A percentile compares a stretch with the other conserved stretches of the same genome.
Conservation (phyloP, 2,113 vertebrate species). For the Vulpes ferrilata region DNA sequence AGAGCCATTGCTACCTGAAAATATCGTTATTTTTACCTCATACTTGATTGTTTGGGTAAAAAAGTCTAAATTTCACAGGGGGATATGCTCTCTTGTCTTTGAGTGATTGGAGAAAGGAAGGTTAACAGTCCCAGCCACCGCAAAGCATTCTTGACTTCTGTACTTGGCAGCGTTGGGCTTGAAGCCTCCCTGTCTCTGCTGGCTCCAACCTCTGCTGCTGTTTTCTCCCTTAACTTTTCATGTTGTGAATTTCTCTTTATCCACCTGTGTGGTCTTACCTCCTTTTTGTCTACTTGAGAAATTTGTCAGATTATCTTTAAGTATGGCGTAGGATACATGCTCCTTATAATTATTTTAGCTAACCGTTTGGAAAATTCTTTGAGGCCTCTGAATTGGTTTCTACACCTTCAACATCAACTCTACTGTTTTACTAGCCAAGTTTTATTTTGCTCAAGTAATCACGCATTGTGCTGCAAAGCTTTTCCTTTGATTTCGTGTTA, state of each 20-base stretch:
- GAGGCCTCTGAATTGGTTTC: conserved; percentile 2
- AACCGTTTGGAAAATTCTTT: conserved; percentile 34
- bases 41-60: not conserved
- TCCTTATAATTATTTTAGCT: conserved; percentile 24
- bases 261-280: not conserved
- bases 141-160: not conserved
- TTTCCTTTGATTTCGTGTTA: not conserved
- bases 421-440: not conserved
- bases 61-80: not conserved
- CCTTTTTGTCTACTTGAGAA: not conserved
- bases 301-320: not conserved
- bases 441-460: conserved; percentile 44
- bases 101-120: not conserved
- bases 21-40: conserved; percentile 34
- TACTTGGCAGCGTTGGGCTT: not conserved
- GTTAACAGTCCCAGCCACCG: not conserved
- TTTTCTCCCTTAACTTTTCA: not conserved
- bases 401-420: not conserved
- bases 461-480: not conserved
- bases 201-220: not conserved
- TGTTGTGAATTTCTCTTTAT: not conserved
- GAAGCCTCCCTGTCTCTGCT: not conserved
- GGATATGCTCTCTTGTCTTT: not conserved
- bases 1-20: not conserved
- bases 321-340: not conserved